Evolutionary conservation across 2,113 vertebrate genomes (phyloP).

Genomic region (Triplophysa rosa): DNA sequence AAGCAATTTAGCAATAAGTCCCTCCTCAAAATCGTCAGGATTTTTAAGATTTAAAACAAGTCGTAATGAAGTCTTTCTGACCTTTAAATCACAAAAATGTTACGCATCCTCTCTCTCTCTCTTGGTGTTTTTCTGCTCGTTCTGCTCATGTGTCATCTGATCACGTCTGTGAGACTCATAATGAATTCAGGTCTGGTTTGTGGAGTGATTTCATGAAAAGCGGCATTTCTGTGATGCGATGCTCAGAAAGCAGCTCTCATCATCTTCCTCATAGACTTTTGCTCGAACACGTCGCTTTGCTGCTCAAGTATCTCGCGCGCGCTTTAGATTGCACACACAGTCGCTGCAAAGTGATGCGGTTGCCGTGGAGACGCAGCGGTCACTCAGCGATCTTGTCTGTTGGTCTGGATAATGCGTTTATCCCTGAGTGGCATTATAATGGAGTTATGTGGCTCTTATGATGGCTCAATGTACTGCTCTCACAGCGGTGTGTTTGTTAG

Average conservation of each 20-base stretch:
- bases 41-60: no score
- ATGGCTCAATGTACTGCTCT: constrained; percentile 6
- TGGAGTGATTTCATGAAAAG: not conserved
- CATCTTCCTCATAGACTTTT: not conserved
- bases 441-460: constrained; percentile 1
- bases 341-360: constrained; percentile 54
- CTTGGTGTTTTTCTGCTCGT: not conserved
- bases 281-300: not conserved
- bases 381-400: constrained; percentile 27
- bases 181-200: constrained; percentile 1
- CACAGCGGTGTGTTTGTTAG: not conserved
- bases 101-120: not conserved
- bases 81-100: no score
- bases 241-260: no score
- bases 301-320: constrained; percentile 4
- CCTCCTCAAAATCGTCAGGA: no score
- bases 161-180: not conserved
- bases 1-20: no score
- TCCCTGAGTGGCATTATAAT: constrained; percentile 49
- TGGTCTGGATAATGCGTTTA: constrained; percentile 47
- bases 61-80: no score
- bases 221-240: not conserved
- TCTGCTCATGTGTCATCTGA: not conserved
- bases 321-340: constrained; percentile 43
- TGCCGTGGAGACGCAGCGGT: constrained; percentile 63